Percentiles rank a stretch among this genome's conserved stretches.
Conservation (phyloP, 92 coral and sea anemone species). For the Micromussa lordhowensis region DNA sequence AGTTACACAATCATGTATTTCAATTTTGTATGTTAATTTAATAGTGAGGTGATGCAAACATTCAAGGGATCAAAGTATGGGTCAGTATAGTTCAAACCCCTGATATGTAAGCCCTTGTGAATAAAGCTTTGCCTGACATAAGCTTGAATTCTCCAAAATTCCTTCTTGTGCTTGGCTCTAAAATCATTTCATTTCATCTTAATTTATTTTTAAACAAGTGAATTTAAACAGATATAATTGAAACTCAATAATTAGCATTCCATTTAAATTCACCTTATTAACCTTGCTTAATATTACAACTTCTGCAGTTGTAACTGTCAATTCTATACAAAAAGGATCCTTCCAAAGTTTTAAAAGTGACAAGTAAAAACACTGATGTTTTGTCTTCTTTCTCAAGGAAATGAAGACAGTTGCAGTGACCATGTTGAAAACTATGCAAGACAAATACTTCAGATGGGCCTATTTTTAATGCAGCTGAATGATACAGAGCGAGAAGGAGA, state of each 20-base stretch:
- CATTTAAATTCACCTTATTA: neutral
- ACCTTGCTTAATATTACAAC: neutral
- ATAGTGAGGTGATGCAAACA: neutral
- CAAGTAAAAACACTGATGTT: slow-evolving; percentile 1
- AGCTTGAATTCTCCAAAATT: neutral
- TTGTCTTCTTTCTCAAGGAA: neutral
- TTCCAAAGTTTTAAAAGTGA: slow-evolving; percentile 4
- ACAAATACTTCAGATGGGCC: slow-evolving; percentile 61
- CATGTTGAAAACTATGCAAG: slow-evolving; percentile 58
- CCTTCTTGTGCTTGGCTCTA: neutral
- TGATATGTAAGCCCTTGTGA: slow-evolving; percentile 5
- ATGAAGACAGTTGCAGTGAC: slow-evolving; percentile 14
- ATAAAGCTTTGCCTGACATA: neutral
- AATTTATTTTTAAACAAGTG: neutral
- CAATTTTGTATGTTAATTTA: neutral
- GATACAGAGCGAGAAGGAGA: slow-evolving; percentile 78
- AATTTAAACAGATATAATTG: neutral
- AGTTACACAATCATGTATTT: too few relatives aligned
- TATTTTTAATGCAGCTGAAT: too few relatives aligned
- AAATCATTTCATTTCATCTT: neutral
- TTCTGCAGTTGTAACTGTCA: neutral
- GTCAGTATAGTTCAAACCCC: neutral
- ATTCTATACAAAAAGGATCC: neutral
- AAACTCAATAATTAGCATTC: neutral
- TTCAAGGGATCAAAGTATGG: neutral